Conservation (phyloP, 2,797 vertebrate species). For the Gobio occitaniae region DNA sequence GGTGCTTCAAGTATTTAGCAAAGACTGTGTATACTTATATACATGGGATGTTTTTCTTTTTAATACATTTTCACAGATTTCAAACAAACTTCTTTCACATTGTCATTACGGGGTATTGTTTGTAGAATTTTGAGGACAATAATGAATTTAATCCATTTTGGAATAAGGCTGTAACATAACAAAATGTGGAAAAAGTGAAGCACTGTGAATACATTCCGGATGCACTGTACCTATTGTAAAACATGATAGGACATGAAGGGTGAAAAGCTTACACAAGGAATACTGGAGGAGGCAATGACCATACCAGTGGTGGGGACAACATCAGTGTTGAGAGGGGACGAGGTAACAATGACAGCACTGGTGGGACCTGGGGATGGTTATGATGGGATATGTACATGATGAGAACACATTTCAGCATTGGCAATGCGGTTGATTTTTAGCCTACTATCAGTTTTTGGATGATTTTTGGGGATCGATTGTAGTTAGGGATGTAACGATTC, state of each 20-base stretch:
- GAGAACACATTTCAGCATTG: neutral
- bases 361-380: slow-evolving; percentile 85
- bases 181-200: too few species aligned
- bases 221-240: neutral
- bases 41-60: too few species aligned
- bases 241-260: neutral
- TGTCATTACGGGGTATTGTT: too few species aligned
- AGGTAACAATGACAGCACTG: slow-evolving; percentile 88
- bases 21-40: too few species aligned
- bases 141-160: too few species aligned
- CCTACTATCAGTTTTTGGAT: neutral
- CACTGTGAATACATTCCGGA: too few species aligned
- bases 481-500: too few species aligned
- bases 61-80: too few species aligned
- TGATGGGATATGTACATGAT: slow-evolving; percentile 26
- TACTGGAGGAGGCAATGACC: slow-evolving; percentile 85
- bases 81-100: too few species aligned
- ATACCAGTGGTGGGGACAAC: slow-evolving; percentile 82
- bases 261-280: slow-evolving; percentile 82
- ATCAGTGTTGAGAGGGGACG: slow-evolving; percentile 86
- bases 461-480: neutral
- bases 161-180: too few species aligned
- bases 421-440: neutral
- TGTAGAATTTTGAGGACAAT: too few species aligned
- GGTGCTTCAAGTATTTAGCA: too few species aligned